Evolutionary conservation across 1,140 invertebrate genomes (phyloP).

Genomic region (Eriocheir sinensis): DNA sequence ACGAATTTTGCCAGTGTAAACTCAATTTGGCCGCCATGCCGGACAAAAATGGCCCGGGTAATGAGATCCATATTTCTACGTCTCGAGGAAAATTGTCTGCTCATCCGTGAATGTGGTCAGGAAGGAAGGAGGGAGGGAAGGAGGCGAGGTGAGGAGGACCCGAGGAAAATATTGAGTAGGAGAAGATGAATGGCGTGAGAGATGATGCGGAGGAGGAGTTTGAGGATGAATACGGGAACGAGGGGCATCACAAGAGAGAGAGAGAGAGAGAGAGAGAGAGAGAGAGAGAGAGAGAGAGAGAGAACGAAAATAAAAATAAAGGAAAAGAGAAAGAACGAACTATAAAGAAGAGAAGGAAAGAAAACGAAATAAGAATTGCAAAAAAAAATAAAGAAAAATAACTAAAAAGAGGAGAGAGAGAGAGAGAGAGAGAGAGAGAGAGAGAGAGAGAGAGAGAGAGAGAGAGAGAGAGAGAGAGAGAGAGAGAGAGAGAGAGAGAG

Average conservation of each 20-base stretch:
- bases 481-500: background rate
- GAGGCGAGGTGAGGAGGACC: no score
- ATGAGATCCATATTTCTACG: conserved; percentile 59
- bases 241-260: background rate
- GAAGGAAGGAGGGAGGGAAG: background rate
- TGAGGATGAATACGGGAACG: no score
- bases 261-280: conserved; percentile 22
- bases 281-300: conserved; percentile 22
- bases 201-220: no score
- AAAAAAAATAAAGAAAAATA: background rate
- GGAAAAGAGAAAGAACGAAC: background rate
- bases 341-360: no score
- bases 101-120: background rate
- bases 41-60: conserved; percentile 55
- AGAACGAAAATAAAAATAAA: background rate
- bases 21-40: conserved; percentile 48
- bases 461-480: background rate
- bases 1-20: conserved; percentile 54
- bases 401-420: conserved; percentile 1
- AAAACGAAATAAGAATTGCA: no score
- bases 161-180: conserved; percentile 24
- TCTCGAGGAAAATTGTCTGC: conserved; percentile 45
- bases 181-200: conserved; percentile 9
- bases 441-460: conserved; percentile 22
- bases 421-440: conserved; percentile 22